phyloP scores from a whole-genome alignment of 2,113 vertebrate genomes.

The Manacus vitellinus region DNA sequence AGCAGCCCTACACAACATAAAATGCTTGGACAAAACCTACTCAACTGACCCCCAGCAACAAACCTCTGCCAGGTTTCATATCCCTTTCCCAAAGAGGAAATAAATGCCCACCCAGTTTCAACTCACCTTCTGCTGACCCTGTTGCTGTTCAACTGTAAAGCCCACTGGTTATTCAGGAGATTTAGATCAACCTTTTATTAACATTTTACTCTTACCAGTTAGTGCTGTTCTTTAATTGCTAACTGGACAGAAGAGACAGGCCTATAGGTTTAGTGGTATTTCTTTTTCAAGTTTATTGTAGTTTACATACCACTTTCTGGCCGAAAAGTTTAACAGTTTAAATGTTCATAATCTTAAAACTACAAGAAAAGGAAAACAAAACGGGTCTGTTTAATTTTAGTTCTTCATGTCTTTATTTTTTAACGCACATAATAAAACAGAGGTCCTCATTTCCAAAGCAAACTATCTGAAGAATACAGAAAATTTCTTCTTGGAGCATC shows the following conservation, averaged over 20 bases:
- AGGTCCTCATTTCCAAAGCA: constrained; percentile 10
- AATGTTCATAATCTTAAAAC: not conserved
- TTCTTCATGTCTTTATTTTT: not conserved
- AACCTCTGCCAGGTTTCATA: not conserved
- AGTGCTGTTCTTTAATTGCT: not conserved
- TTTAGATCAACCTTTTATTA: not conserved
- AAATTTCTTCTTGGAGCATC: constrained; percentile 12
- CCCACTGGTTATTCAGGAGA: not conserved
- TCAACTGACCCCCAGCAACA: not conserved
- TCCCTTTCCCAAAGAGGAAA: not conserved
- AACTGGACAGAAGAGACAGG: not conserved
- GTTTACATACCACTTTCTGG: not conserved
- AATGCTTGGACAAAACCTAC: not conserved
- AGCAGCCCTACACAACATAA: not conserved
- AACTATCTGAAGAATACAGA: not conserved
- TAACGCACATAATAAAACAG: not conserved
- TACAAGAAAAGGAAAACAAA: not conserved
- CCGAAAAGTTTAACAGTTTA: not conserved
- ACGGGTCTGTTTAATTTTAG: not conserved
- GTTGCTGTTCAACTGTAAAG: not conserved
- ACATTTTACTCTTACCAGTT: not conserved
- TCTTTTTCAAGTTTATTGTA: not conserved
- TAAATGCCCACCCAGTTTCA: not conserved
- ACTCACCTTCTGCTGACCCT: not conserved
- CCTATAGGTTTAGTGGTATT: not conserved